Evolutionary conservation across 2,888 invertebrate species (phyloP).

Genomic region (Thalpophila matura): DNA sequence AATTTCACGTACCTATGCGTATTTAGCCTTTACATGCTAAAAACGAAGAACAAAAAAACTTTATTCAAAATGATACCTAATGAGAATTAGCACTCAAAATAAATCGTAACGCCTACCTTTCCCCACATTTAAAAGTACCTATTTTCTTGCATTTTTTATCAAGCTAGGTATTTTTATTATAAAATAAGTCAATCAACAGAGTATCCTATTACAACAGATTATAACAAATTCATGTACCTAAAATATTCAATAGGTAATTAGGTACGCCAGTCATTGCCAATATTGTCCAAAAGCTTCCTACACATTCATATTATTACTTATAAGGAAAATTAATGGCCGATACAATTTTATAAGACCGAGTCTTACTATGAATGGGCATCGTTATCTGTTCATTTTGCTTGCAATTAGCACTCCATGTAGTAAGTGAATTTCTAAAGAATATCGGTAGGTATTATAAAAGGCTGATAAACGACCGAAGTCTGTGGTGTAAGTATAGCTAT

Average conservation of each 20-base stretch:
- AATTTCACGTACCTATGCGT: no score
- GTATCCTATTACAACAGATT: no score
- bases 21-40: no score
- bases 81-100: no score
- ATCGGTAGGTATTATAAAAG: conserved; percentile 72
- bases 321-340: conserved; percentile 42
- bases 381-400: conserved; percentile 67
- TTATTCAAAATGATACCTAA: no score
- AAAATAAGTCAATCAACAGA: no score
- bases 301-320: conserved; percentile 32
- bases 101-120: no score
- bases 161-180: no score
- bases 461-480: conserved; percentile 48
- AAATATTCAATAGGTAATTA: background rate
- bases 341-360: conserved; percentile 29
- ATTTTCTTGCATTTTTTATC: no score
- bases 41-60: no score
- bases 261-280: conserved; percentile 10
- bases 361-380: conserved; percentile 53
- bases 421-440: conserved; percentile 71
- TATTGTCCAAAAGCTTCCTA: conserved; percentile 30
- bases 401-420: conserved; percentile 78
- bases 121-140: no score
- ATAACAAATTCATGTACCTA: no score
- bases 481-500: conserved; percentile 38